These are phyloP conservation scores for Odontocolon sp. DNA, from an alignment of 2,888 invertebrate genomes.

Conservation along the genomic window DNA sequence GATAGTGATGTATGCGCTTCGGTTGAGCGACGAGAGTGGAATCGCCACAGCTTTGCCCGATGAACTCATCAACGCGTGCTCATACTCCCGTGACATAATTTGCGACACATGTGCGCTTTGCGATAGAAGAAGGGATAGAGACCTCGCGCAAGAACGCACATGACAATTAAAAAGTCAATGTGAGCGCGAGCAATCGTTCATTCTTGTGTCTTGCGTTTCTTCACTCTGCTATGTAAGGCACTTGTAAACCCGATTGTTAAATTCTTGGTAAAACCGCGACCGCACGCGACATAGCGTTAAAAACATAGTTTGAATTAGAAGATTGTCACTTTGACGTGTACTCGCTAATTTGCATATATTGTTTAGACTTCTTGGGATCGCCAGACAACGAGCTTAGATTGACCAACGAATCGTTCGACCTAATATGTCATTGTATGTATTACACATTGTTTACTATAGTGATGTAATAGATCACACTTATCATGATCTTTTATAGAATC, in stretches of 20 bases:
- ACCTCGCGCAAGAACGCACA: slow-evolving; percentile 15
- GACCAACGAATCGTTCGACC: slow-evolving; percentile 11
- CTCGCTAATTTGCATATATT: slow-evolving; percentile 42
- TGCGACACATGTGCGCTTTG: slow-evolving; percentile 49
- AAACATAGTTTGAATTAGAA: neutral
- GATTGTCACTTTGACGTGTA: slow-evolving; percentile 42
- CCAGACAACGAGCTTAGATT: slow-evolving; percentile 20
- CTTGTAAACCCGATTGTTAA: slow-evolving; percentile 42
- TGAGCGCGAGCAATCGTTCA: slow-evolving; percentile 18
- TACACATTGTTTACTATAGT: neutral
- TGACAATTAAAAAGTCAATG: slow-evolving; percentile 38
- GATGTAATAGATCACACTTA: neutral
- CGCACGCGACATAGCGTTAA: neutral
- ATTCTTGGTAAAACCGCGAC: slow-evolving; percentile 28
- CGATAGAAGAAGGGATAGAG: neutral
- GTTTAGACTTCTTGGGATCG: slow-evolving; percentile 22
- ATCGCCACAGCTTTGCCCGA: slow-evolving; percentile 50
- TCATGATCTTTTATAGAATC: no score
- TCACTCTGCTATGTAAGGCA: neutral
- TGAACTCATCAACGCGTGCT: slow-evolving; percentile 68
- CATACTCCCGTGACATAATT: slow-evolving; percentile 65
- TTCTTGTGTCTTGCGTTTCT: neutral
- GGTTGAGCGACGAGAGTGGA: slow-evolving; percentile 37
- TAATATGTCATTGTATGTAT: neutral
- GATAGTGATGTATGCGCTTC: slow-evolving; percentile 50